These are phyloP conservation scores for Diabrotica undecimpunctata DNA, from an alignment of 1,140 invertebrate genomes.

Conservation along the genomic window DNA sequence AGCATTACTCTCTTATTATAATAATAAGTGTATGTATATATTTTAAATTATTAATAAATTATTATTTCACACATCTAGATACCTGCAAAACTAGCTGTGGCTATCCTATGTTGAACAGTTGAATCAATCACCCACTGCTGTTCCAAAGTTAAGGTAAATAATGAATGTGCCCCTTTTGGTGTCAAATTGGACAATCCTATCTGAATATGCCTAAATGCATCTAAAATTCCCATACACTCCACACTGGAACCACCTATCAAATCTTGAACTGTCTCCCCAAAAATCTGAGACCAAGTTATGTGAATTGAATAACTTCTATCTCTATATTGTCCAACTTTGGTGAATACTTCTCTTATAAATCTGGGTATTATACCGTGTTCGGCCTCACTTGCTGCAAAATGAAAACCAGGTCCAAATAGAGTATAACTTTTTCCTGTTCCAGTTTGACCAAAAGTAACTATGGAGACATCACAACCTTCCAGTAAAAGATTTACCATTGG, in stretches of 20 bases:
- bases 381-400: constrained; percentile 64
- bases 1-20: too few species aligned
- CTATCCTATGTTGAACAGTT: constrained; percentile 56
- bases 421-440: constrained; percentile 76
- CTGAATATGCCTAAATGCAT: constrained; percentile 47
- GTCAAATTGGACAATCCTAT: constrained; percentile 47
- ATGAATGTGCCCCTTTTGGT: constrained; percentile 50
- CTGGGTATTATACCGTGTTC: constrained; percentile 74
- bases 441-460: constrained; percentile 74
- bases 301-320: constrained; percentile 60
- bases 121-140: constrained; percentile 61
- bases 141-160: constrained; percentile 66
- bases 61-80: too few species aligned
- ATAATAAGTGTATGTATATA: too few species aligned
- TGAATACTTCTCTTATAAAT: constrained; percentile 70
- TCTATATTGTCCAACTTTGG: constrained; percentile 57
- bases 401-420: constrained; percentile 68
- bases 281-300: constrained; percentile 63
- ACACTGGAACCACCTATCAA: constrained; percentile 41
- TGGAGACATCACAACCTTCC: constrained; percentile 69
- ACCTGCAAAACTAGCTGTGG: constrained; percentile 63
- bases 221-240: constrained; percentile 43
- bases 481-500: constrained; percentile 60
- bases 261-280: constrained; percentile 45
- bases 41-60: too few species aligned